Evolutionary conservation across 2,888 invertebrate species (phyloP).

Genomic region (Antheraea assamensis): DNA sequence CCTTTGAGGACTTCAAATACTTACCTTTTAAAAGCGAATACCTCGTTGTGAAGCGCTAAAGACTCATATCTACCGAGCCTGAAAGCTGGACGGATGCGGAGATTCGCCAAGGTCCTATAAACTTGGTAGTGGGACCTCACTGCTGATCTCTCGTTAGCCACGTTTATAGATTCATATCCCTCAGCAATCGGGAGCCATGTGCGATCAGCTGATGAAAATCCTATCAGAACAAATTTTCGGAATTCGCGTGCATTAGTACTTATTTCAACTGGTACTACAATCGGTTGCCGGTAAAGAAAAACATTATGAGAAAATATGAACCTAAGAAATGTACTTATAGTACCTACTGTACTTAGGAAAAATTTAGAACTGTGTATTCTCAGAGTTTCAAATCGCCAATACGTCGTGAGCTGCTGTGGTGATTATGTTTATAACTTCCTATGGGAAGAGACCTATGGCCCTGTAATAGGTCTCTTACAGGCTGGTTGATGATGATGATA

Average conservation of each 20-base stretch:
- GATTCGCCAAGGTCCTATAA: slow-evolving; percentile 69
- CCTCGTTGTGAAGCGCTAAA: slow-evolving; percentile 72
- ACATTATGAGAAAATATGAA: neutral
- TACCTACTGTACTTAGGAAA: too few relatives aligned
- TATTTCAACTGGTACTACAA: too few relatives aligned
- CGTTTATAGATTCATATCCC: slow-evolving; percentile 82
- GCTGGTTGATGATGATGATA: too few relatives aligned
- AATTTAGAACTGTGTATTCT: too few relatives aligned
- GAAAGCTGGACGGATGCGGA: slow-evolving; percentile 80
- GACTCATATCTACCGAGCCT: slow-evolving; percentile 77
- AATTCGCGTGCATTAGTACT: too few relatives aligned
- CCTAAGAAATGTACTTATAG: too few relatives aligned
- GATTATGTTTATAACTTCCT: too few relatives aligned
- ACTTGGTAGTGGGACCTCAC: slow-evolving; percentile 81
- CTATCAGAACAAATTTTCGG: slow-evolving; percentile 46
- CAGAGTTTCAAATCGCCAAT: too few relatives aligned
- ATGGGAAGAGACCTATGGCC: too few relatives aligned
- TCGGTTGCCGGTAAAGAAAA: too few relatives aligned
- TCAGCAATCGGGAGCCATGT: slow-evolving; percentile 87
- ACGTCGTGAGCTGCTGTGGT: too few relatives aligned
- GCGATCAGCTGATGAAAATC: slow-evolving; percentile 79
- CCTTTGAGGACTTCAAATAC: neutral
- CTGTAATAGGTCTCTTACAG: too few relatives aligned
- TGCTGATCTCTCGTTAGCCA: slow-evolving; percentile 75
- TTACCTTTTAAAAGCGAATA: slow-evolving; percentile 82